phyloP scores from a whole-genome alignment of 2,113 vertebrate genomes.

The Petromus typicus region DNA sequence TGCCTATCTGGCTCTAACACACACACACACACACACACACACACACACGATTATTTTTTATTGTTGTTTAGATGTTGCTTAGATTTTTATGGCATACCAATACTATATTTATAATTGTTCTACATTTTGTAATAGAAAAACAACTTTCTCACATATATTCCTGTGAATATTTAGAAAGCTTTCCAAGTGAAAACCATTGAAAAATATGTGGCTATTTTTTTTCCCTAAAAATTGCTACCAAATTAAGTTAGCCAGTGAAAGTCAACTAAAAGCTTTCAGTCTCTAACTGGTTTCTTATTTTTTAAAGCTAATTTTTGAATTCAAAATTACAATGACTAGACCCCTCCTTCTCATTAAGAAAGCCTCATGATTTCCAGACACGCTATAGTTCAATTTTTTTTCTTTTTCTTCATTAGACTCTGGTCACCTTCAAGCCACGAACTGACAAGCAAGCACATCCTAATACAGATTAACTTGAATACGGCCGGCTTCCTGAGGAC shows the following conservation, averaged over 20 bases:
- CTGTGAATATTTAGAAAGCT: conserved; percentile 5
- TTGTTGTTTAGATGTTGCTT: not conserved
- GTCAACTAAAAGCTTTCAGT: not conserved
- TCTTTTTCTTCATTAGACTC: not conserved
- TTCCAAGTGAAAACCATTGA: conserved; percentile 43
- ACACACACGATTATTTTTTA: not conserved
- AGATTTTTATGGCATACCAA: not conserved
- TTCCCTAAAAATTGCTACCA: not conserved
- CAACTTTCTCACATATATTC: not conserved
- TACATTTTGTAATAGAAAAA: not conserved
- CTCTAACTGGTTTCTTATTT: not conserved
- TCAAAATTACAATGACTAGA: not conserved
- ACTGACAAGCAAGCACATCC: not conserved
- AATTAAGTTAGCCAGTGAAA: conserved; percentile 11
- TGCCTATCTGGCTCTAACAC: not conserved
- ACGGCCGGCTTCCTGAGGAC: not conserved
- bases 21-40: not conserved
- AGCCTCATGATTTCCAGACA: not conserved
- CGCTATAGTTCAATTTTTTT: not conserved
- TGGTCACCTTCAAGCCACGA: not conserved
- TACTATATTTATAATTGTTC: not conserved
- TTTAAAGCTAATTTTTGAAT: conserved; percentile 25
- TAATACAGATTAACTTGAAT: conserved; percentile 3
- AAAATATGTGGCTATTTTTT: not conserved
- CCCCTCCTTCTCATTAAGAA: not conserved